Base-by-base conservation (phyloP, 2,797 vertebrate genomes). In the Moxostoma hubbsi region DNA sequence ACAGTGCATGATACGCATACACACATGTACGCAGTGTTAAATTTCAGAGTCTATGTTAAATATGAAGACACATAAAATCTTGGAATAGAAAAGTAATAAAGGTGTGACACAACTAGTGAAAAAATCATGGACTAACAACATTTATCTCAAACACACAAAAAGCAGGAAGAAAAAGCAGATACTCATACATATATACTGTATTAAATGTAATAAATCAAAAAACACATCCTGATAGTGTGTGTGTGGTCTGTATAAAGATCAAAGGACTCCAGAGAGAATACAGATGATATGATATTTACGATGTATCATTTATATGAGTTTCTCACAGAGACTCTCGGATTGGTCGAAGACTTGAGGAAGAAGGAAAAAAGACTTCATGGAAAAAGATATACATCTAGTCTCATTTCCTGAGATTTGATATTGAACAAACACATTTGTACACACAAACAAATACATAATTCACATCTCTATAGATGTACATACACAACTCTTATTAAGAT, bases 141-240 rank as follows among this genome's bases (percentile, higher is more conserved):
- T 36, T 51, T 16, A n/a, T 10, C 18, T 47, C n/a, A 18, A 72
- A 58, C 53, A 61, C 58, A 47, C 59, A 53, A 68, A 80, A 81
- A 77, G 79, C 53, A 75, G 75, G 64, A 53, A 64, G 51, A 55
- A 77, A 83, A 78, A 81, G 77, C 73, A 76, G 77, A 67, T 66
- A 49, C 75, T 83, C 83, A 86, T 80, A 85, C 81, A 85, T 79
- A 81, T 82, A 83, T 84, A n/a, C n/a, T n/a, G n/a, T n/a, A 85
- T 84, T 83, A 80, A 86, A 84, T 82, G 69, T 63, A 65, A 74
- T 81, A 83, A 75, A 84, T 85, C 83, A 85, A 67, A 82, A 61
- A 66, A 66, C 36, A 36, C 36, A 36, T 36, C 36, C 36, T 36
- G 36, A 36, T 36, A 36, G 36, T 36, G 36, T 36, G 36, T 36